Conservation (phyloP, 2,888 invertebrate genomes). For the Pteria penguin region DNA sequence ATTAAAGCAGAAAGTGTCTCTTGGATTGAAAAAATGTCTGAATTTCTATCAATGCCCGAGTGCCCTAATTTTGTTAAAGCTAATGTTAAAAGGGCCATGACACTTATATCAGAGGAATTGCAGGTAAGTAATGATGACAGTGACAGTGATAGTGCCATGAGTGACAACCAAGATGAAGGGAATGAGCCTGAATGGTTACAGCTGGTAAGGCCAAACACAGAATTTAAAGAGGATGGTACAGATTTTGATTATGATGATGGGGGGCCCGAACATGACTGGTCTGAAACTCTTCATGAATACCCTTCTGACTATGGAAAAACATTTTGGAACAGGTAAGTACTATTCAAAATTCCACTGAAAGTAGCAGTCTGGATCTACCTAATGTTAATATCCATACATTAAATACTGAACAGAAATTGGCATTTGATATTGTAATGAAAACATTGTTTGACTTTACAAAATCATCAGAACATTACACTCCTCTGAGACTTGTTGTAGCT, state of each 20-base stretch:
- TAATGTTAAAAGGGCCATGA: slow-evolving; percentile 38
- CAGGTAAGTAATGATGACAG: slow-evolving; percentile 20
- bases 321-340: slow-evolving; percentile 26
- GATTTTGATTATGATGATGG: slow-evolving; percentile 53
- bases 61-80: slow-evolving; percentile 52
- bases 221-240: slow-evolving; percentile 6
- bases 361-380: slow-evolving; percentile 17
- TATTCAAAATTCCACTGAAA: neutral
- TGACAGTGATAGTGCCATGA: neutral
- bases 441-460: slow-evolving; percentile 18
- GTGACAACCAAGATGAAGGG: neutral
- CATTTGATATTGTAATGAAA: slow-evolving; percentile 34
- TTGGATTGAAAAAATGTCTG: slow-evolving; percentile 43
- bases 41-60: slow-evolving; percentile 34
- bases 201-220: slow-evolving; percentile 37
- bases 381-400: slow-evolving; percentile 5
- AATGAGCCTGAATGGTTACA: slow-evolving; percentile 54
- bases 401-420: slow-evolving; percentile 21
- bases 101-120: neutral
- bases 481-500: slow-evolving; percentile 32
- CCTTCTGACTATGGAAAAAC: slow-evolving; percentile 32
- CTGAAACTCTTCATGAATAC: slow-evolving; percentile 10
- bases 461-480: neutral
- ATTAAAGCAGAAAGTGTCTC: slow-evolving; percentile 44
- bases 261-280: slow-evolving; percentile 50